These are phyloP conservation scores for Anas platyrhynchos DNA, from an alignment of 2,113 vertebrate species.

Conservation along the genomic window DNA sequence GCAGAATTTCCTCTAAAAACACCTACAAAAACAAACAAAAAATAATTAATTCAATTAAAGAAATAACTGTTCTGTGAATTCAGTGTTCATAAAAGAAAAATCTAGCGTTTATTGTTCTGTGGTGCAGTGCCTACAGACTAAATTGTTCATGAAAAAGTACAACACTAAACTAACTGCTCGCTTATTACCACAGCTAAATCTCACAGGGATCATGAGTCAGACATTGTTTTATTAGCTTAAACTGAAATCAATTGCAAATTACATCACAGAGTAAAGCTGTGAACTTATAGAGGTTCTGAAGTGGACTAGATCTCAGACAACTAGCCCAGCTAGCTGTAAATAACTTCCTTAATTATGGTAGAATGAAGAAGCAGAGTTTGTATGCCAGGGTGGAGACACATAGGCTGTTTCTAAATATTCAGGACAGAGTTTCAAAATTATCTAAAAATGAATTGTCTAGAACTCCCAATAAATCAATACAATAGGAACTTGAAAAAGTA, in stretches of 20 bases:
- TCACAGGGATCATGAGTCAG: background rate
- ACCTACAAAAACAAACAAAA: constrained; percentile 74
- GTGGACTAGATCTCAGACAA: background rate
- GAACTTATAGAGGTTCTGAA: background rate
- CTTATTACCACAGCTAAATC: background rate
- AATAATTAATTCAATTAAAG: background rate
- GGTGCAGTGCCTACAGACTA: background rate
- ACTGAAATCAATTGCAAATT: background rate
- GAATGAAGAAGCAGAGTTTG: background rate
- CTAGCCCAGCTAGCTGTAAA: background rate
- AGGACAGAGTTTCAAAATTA: background rate
- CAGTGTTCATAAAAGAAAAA: background rate
- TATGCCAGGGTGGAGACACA: background rate
- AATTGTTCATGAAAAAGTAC: background rate
- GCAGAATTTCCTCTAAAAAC: constrained; percentile 89
- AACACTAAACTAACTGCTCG: background rate
- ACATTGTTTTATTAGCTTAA: background rate
- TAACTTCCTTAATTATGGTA: background rate
- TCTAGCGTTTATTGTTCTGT: background rate
- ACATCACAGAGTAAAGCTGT: background rate
- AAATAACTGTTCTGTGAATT: background rate
- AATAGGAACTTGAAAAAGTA: background rate
- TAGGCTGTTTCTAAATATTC: background rate
- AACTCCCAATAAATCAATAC: background rate
- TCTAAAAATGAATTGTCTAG: background rate